Evolutionary conservation across 2,888 invertebrate genomes (phyloP), one percentile per base, ranked within the genome.

Genomic region (Eledona agricola): DNA sequence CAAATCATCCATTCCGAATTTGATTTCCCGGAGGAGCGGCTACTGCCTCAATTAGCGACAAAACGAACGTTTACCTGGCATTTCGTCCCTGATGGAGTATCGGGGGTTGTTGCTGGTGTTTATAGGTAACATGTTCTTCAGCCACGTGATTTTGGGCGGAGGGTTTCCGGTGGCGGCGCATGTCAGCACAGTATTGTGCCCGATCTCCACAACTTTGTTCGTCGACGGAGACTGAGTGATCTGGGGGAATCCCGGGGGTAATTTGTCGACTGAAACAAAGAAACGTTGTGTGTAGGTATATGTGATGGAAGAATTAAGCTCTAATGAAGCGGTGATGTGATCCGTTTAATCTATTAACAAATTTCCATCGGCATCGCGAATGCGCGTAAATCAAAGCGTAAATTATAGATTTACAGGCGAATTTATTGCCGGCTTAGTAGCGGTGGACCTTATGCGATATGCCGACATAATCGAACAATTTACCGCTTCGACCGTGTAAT

Each of bases 191-290:
- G 96, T 90, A 28, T 88, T 92, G 77, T 94, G 92, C 9, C 95
- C 96, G 61, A 93, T 94, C 79, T 99, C 98, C 38, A 97, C 96
- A 42, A 96, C 96, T 80, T 95, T 93, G 57, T 94, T 93, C 50
- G 94, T 89, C 55, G 86, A 86, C 0, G 97, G 96, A 25, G 92
- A 89, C 66, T 90, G 88, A 20, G 88, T 87, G 72, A 94, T 90
- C 73, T 85, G 83, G 31, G 98, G 98, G 78, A 97, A 99, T 17
- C 97, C 98, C 31, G 83, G 81, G 1, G 98, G 97, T 57, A 93
- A 82, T 77, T 91, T 90, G 71, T 91, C 92, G 64, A 86, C 95
- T 88, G 82, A 34, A 80, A 80, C 59, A 71, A 70, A 62, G 61
- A 55, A 57, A 64, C 5, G 7, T 11, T 4, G 11, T 5, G 5